These are phyloP conservation scores for Pandemis corylana DNA, from an alignment of 2,888 invertebrate genomes.

Conservation along the genomic window DNA sequence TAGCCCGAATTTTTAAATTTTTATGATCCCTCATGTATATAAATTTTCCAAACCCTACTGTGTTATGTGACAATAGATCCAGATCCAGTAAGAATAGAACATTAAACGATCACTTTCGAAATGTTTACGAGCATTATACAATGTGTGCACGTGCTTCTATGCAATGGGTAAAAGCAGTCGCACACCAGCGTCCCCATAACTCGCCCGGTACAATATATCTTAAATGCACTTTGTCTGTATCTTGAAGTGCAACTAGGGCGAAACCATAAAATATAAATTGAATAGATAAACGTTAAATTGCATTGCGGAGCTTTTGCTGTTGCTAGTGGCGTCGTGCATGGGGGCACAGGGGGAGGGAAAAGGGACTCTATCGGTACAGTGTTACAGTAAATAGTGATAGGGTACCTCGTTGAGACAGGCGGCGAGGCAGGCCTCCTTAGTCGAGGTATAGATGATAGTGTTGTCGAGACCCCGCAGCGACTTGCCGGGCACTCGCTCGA, in stretches of 20 bases:
- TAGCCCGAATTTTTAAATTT: neutral
- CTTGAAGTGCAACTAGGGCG: slow-evolving; percentile 66
- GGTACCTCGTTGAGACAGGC: slow-evolving; percentile 95
- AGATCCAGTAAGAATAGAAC: slow-evolving; percentile 5
- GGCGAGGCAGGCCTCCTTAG: slow-evolving; percentile 96
- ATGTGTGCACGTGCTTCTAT: slow-evolving; percentile 1
- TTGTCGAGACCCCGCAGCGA: slow-evolving; percentile 96
- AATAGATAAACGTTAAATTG: slow-evolving; percentile 72
- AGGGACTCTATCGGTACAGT: slow-evolving; percentile 17
- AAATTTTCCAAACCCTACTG: slow-evolving; percentile 36
- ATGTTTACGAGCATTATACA: slow-evolving; percentile 6
- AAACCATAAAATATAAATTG: slow-evolving; percentile 77
- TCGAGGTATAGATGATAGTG: slow-evolving; percentile 96
- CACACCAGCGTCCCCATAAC: slow-evolving; percentile 34
- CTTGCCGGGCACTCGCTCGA: slow-evolving; percentile 96
- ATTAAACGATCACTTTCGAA: slow-evolving; percentile 9
- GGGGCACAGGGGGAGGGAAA: slow-evolving; percentile 20
- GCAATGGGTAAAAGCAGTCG: slow-evolving; percentile 26
- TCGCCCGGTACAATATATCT: slow-evolving; percentile 34
- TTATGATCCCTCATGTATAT: no score
- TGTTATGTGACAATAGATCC: neutral
- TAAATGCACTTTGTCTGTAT: slow-evolving; percentile 59
- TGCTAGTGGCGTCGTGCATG: slow-evolving; percentile 20
- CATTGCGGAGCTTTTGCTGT: slow-evolving; percentile 56
- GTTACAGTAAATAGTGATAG: slow-evolving; percentile 17